Evolutionary conservation across 2,888 invertebrate species (phyloP), one percentile per base, ranked within the genome.

Genomic region (Euzetes globulus): DNA sequence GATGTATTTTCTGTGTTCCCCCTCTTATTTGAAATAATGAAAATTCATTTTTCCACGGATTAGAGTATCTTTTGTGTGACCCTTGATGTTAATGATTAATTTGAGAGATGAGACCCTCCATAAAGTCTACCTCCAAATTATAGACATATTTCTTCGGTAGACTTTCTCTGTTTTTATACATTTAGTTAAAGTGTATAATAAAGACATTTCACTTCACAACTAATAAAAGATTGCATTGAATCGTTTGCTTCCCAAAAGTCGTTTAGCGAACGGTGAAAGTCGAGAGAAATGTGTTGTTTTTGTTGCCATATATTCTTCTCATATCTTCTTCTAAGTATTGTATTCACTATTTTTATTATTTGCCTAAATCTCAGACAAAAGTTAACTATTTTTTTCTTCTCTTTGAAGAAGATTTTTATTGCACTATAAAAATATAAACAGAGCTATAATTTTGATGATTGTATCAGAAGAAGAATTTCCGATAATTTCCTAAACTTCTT

Each of bases 391-490:
- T 52, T 27, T 60, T 60, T 60, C n/a, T 29, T 33, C 60, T n/a
- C n/a, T n/a, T 17, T n/a, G 9, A 52, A 19, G n/a, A 52, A 33
- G 27, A 9, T 27, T 60, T 60, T 60, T 29, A 29, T 60, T 27
- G 29, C 29, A 15, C 29, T 33, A 60, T 60, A 60, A 60, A 33
- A 52, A 4, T 11, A 41, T 11, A 52, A 13, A 33, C n/a, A n/a
- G n/a, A 58, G 22, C 11, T 58, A 58, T 58, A 58, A 58, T 60
- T 60, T 60, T 60, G 29, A 60, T 60, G 60, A 60, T 60, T 15
- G n/a, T 58, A 58, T 58, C 58, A 29, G 13, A 29, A 52, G 52
- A n/a, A n/a, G n/a, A n/a, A n/a, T 52, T 52, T 52, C 19, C 52
- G 52, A 52, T 19, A 7, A 5, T 15, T 52, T 19, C 22, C 5